Evolutionary conservation across 2,113 vertebrate genomes (phyloP), one percentile per base, ranked within the genome.

Genomic region (Takifugu bimaculatus): DNA sequence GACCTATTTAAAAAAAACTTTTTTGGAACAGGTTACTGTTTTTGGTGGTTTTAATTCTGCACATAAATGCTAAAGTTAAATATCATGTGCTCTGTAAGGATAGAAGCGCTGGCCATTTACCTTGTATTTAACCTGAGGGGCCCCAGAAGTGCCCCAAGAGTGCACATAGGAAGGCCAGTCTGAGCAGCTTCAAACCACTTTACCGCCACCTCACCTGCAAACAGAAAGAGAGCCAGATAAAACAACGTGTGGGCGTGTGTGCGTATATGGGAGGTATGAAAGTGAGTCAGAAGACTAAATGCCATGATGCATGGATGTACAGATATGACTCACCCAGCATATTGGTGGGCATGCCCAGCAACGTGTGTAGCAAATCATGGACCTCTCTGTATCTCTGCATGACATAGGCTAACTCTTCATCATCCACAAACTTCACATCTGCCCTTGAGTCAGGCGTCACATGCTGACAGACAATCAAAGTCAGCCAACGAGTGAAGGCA

Each of bases 151-250:
- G 95, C 95, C 84, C 96, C 94, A 63, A 99, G 90, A 59, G 94
- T 63, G 53, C 97, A 99, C 97, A 99, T 99, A 77, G 97, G 97
- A 64, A 99, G 89, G 39, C 94, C 92, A 0, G 94, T 97, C 87
- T 99, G 95, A 50, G 93, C 58, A 0, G 96, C 94, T 73, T 99
- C 97, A 0, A 99, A 99, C 92, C 93, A 96, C 45, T 99, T 99
- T 52, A 99, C 97, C 35, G 91, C 91, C 0, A 99, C 90, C 75
- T 99, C 97, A 0, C 97, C 96, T 99, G 88, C 50, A 65, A 27
- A 25, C 12, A 68, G 10, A 20, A 32, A 7, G 13, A 58, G 12
- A 35, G 3, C 9, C 7, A 28, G 4, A 44, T 35, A 5, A 4
- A 50, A 15, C 62, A 1, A 56, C 15, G 57, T 2, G 3, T 39